A percentile compares a stretch with the other conserved stretches of the same genome.
Evolutionary conservation across 2,888 invertebrate genomes (phyloP).

Genomic region (Liodrosophila aerea): DNA sequence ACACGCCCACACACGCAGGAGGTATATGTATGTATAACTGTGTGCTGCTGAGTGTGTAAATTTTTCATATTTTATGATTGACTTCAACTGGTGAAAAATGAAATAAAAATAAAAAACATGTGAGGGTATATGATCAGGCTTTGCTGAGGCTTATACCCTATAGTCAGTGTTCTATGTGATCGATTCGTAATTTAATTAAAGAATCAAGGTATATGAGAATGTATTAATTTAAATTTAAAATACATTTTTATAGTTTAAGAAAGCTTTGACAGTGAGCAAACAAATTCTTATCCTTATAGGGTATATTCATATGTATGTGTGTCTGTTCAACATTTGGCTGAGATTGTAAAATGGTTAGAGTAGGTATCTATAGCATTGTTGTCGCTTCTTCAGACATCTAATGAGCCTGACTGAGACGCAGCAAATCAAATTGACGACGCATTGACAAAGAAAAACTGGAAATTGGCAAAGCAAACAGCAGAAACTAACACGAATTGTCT

Average conservation of each 20-base stretch:
- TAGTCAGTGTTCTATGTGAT: too few relatives aligned
- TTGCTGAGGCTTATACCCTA: too few relatives aligned
- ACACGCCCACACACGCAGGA: constrained; percentile 32
- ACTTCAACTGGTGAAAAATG: constrained; percentile 41
- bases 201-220: too few relatives aligned
- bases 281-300: too few relatives aligned
- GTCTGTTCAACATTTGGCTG: constrained; percentile 8
- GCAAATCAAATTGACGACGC: constrained; percentile 31
- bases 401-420: constrained; percentile 26
- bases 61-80: constrained; percentile 74
- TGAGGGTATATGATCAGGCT: too few relatives aligned
- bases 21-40: not conserved
- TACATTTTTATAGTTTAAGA: too few relatives aligned
- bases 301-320: too few relatives aligned
- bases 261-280: too few relatives aligned
- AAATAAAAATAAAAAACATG: constrained; percentile 4
- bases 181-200: too few relatives aligned
- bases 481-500: constrained; percentile 21
- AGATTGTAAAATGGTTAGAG: constrained; percentile 10
- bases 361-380: not conserved
- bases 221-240: too few relatives aligned
- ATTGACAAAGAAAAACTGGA: constrained; percentile 27
- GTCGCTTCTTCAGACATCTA: constrained; percentile 9
- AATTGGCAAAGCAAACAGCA: constrained; percentile 23
- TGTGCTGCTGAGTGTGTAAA: constrained; percentile 30